Percentiles rank a stretch among this genome's conserved stretches.
phyloP scores from a whole-genome alignment of 2,113 vertebrate genomes.

The Himantopus leucocephalus region DNA sequence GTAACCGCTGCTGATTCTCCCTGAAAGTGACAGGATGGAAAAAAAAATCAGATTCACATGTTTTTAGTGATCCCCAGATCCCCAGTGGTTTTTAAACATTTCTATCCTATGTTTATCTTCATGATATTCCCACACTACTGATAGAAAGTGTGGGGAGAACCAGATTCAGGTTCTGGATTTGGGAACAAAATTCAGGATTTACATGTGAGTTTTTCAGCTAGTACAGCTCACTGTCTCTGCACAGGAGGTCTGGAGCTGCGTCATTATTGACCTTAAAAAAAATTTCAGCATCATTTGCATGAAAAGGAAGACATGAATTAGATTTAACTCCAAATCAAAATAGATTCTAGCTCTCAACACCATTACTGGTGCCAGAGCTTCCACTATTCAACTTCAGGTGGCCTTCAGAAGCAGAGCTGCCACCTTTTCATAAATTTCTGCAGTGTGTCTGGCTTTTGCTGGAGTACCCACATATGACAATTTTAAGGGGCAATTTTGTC shows the following conservation, averaged over 20 bases:
- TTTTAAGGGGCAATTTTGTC: neutral
- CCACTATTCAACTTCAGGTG: neutral
- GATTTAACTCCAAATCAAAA: neutral
- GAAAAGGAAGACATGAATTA: neutral
- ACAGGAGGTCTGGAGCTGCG: neutral
- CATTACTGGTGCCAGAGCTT: neutral
- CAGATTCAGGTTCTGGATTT: neutral
- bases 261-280: neutral
- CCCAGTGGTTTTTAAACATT: neutral
- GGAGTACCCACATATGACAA: neutral
- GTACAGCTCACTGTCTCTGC: neutral
- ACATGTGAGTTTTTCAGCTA: neutral
- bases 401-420: neutral
- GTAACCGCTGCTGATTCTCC: slow-evolving; percentile 93
- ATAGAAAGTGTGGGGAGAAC: neutral
- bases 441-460: neutral
- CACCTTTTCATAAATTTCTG: neutral
- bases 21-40: slow-evolving; percentile 64
- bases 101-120: neutral
- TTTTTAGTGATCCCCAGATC: neutral
- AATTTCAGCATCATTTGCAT: neutral
- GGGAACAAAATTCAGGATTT: neutral
- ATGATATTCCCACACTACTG: neutral
- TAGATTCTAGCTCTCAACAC: neutral
- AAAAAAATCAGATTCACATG: neutral